These are phyloP conservation scores for Mixornis gularis DNA, from an alignment of 2,113 vertebrate genomes.

Conservation along the genomic window DNA sequence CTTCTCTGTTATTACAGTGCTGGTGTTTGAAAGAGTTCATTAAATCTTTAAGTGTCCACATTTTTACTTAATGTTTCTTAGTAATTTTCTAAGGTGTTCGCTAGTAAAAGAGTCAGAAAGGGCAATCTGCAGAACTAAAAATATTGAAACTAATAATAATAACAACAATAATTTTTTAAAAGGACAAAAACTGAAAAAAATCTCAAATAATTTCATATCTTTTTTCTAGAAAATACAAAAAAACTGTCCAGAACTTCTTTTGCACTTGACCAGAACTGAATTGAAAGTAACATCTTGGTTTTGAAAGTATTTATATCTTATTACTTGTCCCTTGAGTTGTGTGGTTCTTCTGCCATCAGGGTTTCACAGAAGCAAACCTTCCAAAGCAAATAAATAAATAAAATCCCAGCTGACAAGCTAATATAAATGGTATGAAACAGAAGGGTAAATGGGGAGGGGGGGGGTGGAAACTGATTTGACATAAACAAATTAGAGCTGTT, in stretches of 20 bases:
- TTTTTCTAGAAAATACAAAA: neutral
- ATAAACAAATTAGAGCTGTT: conserved; percentile 67
- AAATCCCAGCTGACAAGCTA: conserved; percentile 48
- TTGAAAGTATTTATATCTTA: neutral
- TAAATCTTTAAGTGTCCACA: neutral
- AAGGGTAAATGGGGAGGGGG: conserved; percentile 18
- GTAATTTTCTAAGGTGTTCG: neutral
- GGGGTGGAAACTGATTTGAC: conserved; percentile 11
- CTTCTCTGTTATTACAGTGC: neutral
- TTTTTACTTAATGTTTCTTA: neutral
- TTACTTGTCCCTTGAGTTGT: neutral
- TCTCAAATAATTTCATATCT: neutral
- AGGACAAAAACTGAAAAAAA: neutral
- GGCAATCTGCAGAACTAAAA: neutral
- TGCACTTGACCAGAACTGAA: neutral
- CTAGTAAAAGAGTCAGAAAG: neutral
- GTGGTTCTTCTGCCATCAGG: neutral
- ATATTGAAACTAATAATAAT: neutral
- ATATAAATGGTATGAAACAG: conserved; percentile 61
- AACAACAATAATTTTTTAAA: neutral
- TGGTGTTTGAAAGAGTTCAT: neutral
- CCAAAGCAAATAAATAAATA: conserved; percentile 56
- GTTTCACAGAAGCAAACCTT: conserved; percentile 33
- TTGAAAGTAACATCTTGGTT: neutral
- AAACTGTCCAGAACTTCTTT: neutral